These are phyloP conservation scores for Pristis pectinata DNA, from an alignment of 2,797 vertebrate species.

Conservation along the genomic window DNA sequence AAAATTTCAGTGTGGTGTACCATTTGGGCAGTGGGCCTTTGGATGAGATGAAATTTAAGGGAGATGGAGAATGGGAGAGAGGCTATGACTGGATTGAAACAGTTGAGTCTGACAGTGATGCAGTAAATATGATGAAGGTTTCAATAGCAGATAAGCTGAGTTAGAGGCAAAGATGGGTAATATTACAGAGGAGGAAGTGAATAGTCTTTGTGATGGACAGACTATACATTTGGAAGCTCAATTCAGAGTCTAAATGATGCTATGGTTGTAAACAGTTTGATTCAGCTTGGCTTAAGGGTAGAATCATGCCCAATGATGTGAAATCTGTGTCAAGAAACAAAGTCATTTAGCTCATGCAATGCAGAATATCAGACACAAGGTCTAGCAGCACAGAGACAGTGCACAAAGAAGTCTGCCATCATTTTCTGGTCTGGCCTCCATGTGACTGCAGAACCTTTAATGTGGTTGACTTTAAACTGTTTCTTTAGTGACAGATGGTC, in stretches of 20 bases:
- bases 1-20: not conserved
- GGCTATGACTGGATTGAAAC: not conserved
- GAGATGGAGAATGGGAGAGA: not conserved
- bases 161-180: not conserved
- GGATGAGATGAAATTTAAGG: not conserved
- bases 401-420: not conserved
- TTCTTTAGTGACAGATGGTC: no score
- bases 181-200: not conserved
- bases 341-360: not conserved
- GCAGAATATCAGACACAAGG: not conserved
- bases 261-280: not conserved
- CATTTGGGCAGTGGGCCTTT: not conserved
- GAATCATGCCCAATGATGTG: not conserved
- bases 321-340: not conserved
- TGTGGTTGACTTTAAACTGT: not conserved
- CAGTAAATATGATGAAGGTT: not conserved
- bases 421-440: no score
- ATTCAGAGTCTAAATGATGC: not conserved
- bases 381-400: not conserved
- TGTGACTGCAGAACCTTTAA: no score
- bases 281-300: not conserved
- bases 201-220: no score
- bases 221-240: not conserved
- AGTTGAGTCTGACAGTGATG: not conserved
- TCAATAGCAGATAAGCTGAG: not conserved